phyloP scores from a whole-genome alignment of 2,888 invertebrate genomes.

The Orchestes rusci region DNA sequence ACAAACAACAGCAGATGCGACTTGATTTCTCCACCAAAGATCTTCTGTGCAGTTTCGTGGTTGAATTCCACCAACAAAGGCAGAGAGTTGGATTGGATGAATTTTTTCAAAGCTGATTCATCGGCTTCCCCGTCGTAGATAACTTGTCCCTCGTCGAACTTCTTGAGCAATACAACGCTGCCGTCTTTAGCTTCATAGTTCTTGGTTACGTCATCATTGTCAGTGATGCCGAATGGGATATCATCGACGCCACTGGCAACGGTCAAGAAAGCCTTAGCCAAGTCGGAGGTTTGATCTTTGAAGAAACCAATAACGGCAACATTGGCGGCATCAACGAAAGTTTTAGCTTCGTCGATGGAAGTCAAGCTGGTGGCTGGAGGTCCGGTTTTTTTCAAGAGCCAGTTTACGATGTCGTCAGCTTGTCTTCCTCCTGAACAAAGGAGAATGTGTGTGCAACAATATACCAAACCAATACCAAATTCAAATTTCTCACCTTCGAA shows the following conservation, averaged over 20 bases:
- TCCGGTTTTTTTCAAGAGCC: conserved; percentile 96
- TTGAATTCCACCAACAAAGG: conserved; percentile 94
- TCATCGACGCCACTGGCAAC: conserved; percentile 81
- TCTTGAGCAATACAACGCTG: conserved; percentile 83
- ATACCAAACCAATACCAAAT: too few relatives aligned
- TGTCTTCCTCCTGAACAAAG: conserved; percentile 70
- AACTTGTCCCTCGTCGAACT: conserved; percentile 82
- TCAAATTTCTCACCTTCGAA: too few relatives aligned
- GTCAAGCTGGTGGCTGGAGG: conserved; percentile 80
- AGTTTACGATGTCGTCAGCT: conserved; percentile 84
- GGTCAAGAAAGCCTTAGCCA: conserved; percentile 76
- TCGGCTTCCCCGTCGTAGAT: conserved; percentile 63
- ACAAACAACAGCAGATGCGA: conserved; percentile 93
- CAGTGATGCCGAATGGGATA: conserved; percentile 80
- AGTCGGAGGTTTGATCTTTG: conserved; percentile 68
- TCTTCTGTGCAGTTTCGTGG: conserved; percentile 94
- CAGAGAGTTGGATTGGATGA: conserved; percentile 76
- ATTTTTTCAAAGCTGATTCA: conserved; percentile 67
- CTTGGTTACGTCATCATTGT: conserved; percentile 66
- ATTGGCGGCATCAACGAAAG: conserved; percentile 70
- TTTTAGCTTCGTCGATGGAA: conserved; percentile 74
- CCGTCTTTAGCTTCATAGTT: conserved; percentile 77
- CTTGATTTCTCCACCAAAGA: conserved; percentile 97
- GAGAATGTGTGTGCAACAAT: too few relatives aligned
- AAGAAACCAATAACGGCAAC: conserved; percentile 90